Base-by-base conservation (phyloP, 2,113 vertebrate species). In the Boleophthalmus pectinirostris region DNA sequence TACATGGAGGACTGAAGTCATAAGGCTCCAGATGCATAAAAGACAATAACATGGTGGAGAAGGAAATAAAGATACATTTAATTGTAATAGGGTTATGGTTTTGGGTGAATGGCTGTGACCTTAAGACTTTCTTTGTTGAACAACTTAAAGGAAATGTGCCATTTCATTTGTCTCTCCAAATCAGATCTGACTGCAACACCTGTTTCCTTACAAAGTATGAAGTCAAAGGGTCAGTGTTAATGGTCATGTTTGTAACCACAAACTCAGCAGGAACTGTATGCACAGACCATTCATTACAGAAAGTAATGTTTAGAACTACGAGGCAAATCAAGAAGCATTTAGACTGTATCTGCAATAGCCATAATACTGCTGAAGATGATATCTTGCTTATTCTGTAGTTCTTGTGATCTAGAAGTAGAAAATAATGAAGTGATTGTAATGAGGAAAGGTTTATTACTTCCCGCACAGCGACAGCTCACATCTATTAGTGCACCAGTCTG, bases 371-470 rank as follows among this genome's bases (percentile, higher is more conserved):
- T 2, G 46, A 75, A 67, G 20, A 70, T 63, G 15, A 25, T 21
- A 46, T 71, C 58, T 70, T n/a, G 54, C 77, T 25, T 82, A 80
- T 77, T 77, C 69, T 56, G 70, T 68, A 68, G 80, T 73, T 79
- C 51, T 38, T 72, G 73, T 74, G 70, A 68, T 70, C 60, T 7
- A 82, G 73, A 65, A 43, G 38, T n/a, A 76, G 81, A 70, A 84
- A 85, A 85, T 82, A 82, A 89, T 86, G 74, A 86, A 78, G 76
- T 47, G 53, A 38, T 76, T 75, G 73, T 83, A 83, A 87, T 80
- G 80, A 82, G 68, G 70, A 80, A 73, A 74, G 77, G 77, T 85
- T 85, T 86, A 90, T 88, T 87, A 84, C 84, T 85, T 88, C 80
- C 84, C 80, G 84, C 82, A 81, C 16, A 16, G 66, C 35, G 77